phyloP scores from a whole-genome alignment of 2,113 vertebrate genomes.

The Pimephales promelas region DNA sequence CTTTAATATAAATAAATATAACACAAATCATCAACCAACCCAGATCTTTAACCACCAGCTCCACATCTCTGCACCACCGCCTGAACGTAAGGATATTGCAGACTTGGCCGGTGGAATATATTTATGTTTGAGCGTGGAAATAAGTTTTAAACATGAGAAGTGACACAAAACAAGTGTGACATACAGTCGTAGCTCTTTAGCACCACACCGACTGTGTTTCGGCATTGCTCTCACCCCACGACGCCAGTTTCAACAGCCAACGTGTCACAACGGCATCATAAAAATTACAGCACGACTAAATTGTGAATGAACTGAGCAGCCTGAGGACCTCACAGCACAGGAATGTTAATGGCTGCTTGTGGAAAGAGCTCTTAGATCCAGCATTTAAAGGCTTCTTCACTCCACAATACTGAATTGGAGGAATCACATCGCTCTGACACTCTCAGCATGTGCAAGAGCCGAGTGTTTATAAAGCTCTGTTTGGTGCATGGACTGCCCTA shows the following conservation, averaged over 20 bases:
- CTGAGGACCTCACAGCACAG: conserved; percentile 20
- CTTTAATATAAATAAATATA: not conserved
- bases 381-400: not conserved
- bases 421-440: not conserved
- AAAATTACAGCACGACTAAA: conserved; percentile 10
- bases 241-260: not conserved
- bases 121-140: conserved; percentile 1
- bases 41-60: no score
- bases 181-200: not conserved
- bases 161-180: not conserved
- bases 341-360: conserved; percentile 36
- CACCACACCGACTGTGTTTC: not conserved
- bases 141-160: not conserved
- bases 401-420: not conserved
- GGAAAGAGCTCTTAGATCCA: not conserved
- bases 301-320: conserved; percentile 29
- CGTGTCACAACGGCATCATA: not conserved
- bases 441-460: not conserved
- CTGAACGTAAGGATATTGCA: not conserved
- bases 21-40: not conserved
- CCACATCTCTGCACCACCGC: no score
- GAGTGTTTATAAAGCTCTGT: not conserved
- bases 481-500: not conserved
- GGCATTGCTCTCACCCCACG: not conserved
- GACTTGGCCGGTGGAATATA: not conserved